Evolutionary conservation across 1,140 invertebrate species (phyloP).

Genomic region (Drosophila saltans): DNA sequence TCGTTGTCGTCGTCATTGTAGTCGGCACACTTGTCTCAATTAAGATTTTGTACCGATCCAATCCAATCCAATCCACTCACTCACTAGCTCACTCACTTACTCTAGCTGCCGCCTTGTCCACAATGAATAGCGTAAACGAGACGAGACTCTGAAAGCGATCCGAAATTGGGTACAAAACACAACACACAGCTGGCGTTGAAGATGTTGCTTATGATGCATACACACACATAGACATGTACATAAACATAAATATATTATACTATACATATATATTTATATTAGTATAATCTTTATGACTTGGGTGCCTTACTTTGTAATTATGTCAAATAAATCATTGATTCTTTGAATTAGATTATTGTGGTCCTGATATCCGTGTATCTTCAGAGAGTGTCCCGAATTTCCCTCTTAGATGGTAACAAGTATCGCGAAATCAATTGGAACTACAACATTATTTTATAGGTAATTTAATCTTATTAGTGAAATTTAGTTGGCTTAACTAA

Average conservation of each 20-base stretch:
- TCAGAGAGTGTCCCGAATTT: too few species aligned
- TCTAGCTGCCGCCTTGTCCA: neutral
- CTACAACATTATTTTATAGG: too few species aligned
- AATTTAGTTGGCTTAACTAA: too few species aligned
- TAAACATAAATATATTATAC: neutral
- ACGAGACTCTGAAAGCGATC: slow-evolving; percentile 40
- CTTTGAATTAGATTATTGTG: too few species aligned
- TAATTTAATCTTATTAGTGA: too few species aligned
- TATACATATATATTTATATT: neutral
- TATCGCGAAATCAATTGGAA: too few species aligned
- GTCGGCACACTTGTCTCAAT: slow-evolving; percentile 73
- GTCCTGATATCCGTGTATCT: neutral
- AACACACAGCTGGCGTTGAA: neutral
- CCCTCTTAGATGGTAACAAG: too few species aligned
- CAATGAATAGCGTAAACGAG: slow-evolving; percentile 15
- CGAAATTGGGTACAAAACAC: slow-evolving; percentile 43
- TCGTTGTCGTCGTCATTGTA: slow-evolving; percentile 5
- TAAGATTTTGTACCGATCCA: slow-evolving; percentile 76
- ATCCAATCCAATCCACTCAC: slow-evolving; percentile 48
- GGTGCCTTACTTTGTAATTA: neutral
- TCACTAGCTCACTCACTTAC: slow-evolving; percentile 27
- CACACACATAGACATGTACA: neutral
- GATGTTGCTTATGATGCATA: slow-evolving; percentile 12
- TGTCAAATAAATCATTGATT: too few species aligned
- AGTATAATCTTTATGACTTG: neutral